These are phyloP conservation scores for Platichthys flesus DNA, from an alignment of 2,113 vertebrate genomes.

Conservation along the genomic window DNA sequence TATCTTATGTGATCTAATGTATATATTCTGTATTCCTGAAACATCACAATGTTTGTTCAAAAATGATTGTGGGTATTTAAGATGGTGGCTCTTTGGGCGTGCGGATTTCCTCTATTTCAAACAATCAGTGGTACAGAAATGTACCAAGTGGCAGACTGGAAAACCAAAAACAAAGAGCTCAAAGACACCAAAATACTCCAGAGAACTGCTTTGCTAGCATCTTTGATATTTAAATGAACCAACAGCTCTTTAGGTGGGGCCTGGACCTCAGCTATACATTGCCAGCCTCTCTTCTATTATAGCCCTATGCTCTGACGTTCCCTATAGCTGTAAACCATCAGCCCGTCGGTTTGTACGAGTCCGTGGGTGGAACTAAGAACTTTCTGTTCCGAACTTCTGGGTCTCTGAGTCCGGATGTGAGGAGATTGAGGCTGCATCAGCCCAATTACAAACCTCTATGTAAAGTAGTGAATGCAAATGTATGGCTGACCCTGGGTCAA, in stretches of 20 bases:
- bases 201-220: background rate
- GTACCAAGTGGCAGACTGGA: no score
- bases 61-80: no score
- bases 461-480: background rate
- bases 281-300: constrained; percentile 10
- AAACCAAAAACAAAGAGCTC: no score
- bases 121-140: no score
- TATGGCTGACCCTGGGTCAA: constrained; percentile 31
- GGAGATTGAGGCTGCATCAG: constrained; percentile 35
- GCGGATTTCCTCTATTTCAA: no score
- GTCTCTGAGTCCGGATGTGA: constrained; percentile 2
- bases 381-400: constrained; percentile 5
- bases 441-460: constrained; percentile 15
- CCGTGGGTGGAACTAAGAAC: constrained; percentile 74
- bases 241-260: background rate
- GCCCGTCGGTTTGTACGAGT: constrained; percentile 65
- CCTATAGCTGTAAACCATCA: constrained; percentile 58
- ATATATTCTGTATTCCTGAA: no score
- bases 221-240: background rate
- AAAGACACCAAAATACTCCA: background rate
- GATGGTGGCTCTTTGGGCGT: no score
- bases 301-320: constrained; percentile 33
- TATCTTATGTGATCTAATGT: no score
- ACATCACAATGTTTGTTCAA: no score
- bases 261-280: background rate